phyloP scores from a whole-genome alignment of 2,888 invertebrate species.

The Panopea generosa region DNA sequence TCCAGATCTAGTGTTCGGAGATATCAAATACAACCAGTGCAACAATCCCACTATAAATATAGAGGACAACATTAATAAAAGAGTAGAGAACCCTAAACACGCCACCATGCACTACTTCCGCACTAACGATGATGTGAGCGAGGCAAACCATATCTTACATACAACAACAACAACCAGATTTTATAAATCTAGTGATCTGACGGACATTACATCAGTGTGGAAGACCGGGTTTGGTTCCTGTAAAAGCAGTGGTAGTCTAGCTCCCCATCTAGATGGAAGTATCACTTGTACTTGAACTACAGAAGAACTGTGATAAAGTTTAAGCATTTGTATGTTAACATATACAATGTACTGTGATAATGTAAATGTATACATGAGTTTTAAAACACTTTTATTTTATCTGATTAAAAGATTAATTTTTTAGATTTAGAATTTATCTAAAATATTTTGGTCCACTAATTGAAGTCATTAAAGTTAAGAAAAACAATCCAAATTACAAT shows the following conservation, averaged over 20 bases:
- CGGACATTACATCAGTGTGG: conserved; percentile 75
- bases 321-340: no score
- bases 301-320: no score
- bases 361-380: no score
- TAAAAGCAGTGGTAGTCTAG: conserved; percentile 73
- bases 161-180: conserved; percentile 27
- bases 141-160: conserved; percentile 47
- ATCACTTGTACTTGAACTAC: conserved; percentile 57
- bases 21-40: conserved; percentile 69
- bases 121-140: conserved; percentile 38
- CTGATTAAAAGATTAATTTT: no score
- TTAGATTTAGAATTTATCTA: no score
- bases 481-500: no score
- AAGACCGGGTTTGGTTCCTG: conserved; percentile 78
- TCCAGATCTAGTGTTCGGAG: conserved; percentile 73
- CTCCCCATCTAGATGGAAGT: conserved; percentile 65
- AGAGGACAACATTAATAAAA: conserved; percentile 32
- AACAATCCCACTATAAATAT: conserved; percentile 35
- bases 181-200: conserved; percentile 53
- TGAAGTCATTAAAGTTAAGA: no score
- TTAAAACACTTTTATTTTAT: no score
- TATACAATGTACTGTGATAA: no score
- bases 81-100: conserved; percentile 24
- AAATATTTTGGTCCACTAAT: no score
- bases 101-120: conserved; percentile 74